These are phyloP conservation scores for Liposcelis brunnea DNA, from an alignment of 2,888 invertebrate genomes.

Conservation along the genomic window DNA sequence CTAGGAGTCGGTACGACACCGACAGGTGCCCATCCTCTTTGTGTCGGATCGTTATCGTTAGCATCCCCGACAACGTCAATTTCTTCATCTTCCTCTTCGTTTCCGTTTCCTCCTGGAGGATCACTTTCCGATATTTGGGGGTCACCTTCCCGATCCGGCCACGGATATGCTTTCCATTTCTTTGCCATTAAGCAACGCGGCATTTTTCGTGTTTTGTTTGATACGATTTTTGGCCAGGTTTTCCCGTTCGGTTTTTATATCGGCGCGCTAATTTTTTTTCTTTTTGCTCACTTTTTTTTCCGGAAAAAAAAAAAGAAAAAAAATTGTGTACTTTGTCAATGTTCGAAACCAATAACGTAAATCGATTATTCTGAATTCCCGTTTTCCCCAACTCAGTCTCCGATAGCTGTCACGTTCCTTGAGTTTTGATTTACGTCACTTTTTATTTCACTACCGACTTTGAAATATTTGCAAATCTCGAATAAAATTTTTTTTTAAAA, in stretches of 20 bases:
- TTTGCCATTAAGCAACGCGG: slow-evolving; percentile 92
- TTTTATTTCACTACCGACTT: too few relatives aligned
- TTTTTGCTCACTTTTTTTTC: too few relatives aligned
- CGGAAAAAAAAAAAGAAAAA: too few relatives aligned
- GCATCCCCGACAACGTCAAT: slow-evolving; percentile 71
- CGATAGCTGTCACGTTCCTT: too few relatives aligned
- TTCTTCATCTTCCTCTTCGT: slow-evolving; percentile 40
- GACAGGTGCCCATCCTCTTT: slow-evolving; percentile 14
- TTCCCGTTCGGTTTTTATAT: not conserved
- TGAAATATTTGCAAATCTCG: too few relatives aligned
- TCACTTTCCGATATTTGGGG: slow-evolving; percentile 13
- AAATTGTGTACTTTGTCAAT: too few relatives aligned
- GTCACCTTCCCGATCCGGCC: slow-evolving; percentile 43
- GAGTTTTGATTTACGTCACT: too few relatives aligned
- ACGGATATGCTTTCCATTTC: slow-evolving; percentile 81
- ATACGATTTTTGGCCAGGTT: not conserved
- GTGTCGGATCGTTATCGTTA: slow-evolving; percentile 19
- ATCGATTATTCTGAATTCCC: too few relatives aligned
- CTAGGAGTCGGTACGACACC: slow-evolving; percentile 31
- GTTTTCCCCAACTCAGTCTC: too few relatives aligned
- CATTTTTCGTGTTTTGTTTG: slow-evolving; percentile 31
- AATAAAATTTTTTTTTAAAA: too few relatives aligned
- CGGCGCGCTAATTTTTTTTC: too few relatives aligned
- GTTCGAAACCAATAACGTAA: too few relatives aligned
- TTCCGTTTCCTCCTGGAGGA: slow-evolving; percentile 13